Conservation (phyloP, 2,888 invertebrate species). For the Dastarcus helophoroides region DNA sequence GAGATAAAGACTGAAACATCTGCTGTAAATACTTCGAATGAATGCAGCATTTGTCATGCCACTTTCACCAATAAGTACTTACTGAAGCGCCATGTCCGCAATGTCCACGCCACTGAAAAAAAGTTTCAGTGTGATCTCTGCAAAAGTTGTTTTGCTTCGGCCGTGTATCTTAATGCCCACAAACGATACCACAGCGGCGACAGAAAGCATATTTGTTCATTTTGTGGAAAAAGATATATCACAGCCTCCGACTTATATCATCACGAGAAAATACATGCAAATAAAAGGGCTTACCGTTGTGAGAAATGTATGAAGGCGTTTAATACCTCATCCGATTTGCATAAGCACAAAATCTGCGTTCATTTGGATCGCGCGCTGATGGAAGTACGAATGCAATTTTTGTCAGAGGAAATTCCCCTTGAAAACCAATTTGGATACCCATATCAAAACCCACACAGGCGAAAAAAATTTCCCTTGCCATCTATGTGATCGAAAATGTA, state of each 20-base stretch:
- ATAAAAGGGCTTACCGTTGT: conserved; percentile 29
- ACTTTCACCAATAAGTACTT: conserved; percentile 26
- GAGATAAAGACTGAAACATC: no score
- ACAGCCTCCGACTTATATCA: conserved; percentile 30
- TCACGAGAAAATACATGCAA: conserved; percentile 32
- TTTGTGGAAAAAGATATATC: conserved; percentile 37
- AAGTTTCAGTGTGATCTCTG: conserved; percentile 28
- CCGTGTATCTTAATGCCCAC: conserved; percentile 29
- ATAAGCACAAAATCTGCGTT: conserved; percentile 31
- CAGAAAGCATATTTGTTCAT: conserved; percentile 27
- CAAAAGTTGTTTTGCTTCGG: conserved; percentile 27
- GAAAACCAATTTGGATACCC: conserved; percentile 29
- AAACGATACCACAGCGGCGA: conserved; percentile 26
- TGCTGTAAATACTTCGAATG: no score
- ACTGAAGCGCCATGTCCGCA: conserved; percentile 24
- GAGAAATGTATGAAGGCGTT: conserved; percentile 30
- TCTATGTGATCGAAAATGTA: conserved; percentile 27
- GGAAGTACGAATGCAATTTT: conserved; percentile 28
- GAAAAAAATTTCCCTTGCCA: conserved; percentile 30
- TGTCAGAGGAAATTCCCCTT: conserved; percentile 28
- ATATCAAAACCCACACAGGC: conserved; percentile 29
- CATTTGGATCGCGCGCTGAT: conserved; percentile 26
- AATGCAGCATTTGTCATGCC: conserved; percentile 23
- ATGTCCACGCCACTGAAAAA: conserved; percentile 31
- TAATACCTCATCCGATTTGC: conserved; percentile 30